Percentiles rank a stretch among this genome's conserved stretches.
phyloP scores from a whole-genome alignment of 2,888 invertebrate species.

The Lasioglossum calceatum region DNA sequence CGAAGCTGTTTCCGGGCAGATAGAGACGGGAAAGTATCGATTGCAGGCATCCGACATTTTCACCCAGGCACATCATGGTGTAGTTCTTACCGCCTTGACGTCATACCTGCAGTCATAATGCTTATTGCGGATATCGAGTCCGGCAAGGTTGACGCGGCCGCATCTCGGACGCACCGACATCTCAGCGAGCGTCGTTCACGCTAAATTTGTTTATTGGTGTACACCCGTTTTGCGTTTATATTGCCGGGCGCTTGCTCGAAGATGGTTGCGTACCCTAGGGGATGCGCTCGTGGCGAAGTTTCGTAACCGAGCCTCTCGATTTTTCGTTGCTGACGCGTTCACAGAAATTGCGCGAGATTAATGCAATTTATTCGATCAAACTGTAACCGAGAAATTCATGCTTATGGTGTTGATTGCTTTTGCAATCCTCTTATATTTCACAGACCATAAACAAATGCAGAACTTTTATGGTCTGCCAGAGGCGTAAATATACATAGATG shows the following conservation, averaged over 20 bases:
- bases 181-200: not conserved
- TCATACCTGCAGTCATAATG: conserved; percentile 5
- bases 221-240: not conserved
- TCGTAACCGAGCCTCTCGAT: not conserved
- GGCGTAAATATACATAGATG: too few species aligned
- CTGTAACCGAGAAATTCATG: not conserved
- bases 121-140: not conserved
- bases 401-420: not conserved
- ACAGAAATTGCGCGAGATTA: not conserved
- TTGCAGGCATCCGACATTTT: conserved; percentile 37
- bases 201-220: not conserved
- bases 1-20: conserved; percentile 38
- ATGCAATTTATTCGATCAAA: not conserved
- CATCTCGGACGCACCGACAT: not conserved
- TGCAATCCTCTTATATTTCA: too few species aligned
- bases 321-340: not conserved
- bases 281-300: too few species aligned
- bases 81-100: conserved; percentile 4
- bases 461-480: not conserved
- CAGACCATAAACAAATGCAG: not conserved
- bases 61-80: not conserved
- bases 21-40: conserved; percentile 46
- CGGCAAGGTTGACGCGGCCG: conserved; percentile 2
- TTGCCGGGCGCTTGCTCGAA: not conserved
- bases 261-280: not conserved